Evolutionary conservation across 1,140 invertebrate species (phyloP).

Genomic region (Steinernema khuongi): DNA sequence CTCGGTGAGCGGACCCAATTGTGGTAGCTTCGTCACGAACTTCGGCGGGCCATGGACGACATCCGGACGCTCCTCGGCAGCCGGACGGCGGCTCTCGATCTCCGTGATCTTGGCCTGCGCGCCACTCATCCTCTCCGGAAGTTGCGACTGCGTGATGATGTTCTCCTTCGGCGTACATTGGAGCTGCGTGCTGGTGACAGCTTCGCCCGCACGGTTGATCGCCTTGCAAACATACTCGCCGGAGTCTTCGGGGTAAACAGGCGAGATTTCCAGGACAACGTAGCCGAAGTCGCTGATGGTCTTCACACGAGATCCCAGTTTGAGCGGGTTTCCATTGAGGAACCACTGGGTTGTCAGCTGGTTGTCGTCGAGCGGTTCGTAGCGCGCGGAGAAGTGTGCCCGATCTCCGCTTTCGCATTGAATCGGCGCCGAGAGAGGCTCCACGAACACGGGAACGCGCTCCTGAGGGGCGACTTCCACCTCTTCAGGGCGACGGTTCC

Average conservation of each 20-base stretch:
- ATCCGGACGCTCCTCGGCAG: constrained; percentile 63
- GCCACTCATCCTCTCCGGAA: constrained; percentile 83
- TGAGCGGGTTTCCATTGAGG: constrained; percentile 50
- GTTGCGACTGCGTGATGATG: constrained; percentile 81
- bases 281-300: constrained; percentile 93
- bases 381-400: constrained; percentile 53
- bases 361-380: constrained; percentile 55
- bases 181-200: constrained; percentile 82
- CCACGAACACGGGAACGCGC: constrained; percentile 55
- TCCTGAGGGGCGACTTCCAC: constrained; percentile 44
- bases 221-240: constrained; percentile 90
- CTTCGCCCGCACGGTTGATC: constrained; percentile 70
- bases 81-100: constrained; percentile 72
- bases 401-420: constrained; percentile 49
- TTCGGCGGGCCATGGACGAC: constrained; percentile 77
- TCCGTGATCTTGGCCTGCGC: constrained; percentile 85
- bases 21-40: constrained; percentile 76
- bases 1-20: constrained; percentile 68
- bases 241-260: constrained; percentile 77
- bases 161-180: constrained; percentile 81
- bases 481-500: constrained; percentile 47
- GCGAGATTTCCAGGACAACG: constrained; percentile 77
- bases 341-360: constrained; percentile 47
- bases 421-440: constrained; percentile 51
- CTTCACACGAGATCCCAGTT: constrained; percentile 72